Base-by-base conservation (phyloP, 23 tunicate genomes). In the Corella eumyota region DNA sequence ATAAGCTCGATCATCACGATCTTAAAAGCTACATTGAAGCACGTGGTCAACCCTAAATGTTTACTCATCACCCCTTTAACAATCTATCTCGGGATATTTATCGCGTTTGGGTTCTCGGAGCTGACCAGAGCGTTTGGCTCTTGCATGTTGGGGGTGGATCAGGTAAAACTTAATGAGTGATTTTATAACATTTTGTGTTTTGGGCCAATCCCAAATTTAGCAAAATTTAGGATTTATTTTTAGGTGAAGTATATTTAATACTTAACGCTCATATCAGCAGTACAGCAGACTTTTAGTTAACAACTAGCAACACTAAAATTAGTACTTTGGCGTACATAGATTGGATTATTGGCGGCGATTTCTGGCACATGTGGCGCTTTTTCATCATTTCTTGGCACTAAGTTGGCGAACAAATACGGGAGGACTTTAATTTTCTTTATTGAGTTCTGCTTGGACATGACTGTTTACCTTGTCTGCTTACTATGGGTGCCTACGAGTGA, bases 81-180 rank as follows among this genome's bases (percentile, higher is more conserved):
- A 0, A 38, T 73, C 6, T 81, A 81, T 50, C 44, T 25, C 36
- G 91, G 91, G 1, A 45, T 79, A 23, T 36, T 61, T 4, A 66
- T 73, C 45, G 28, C 66, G 1, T 73, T 66, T 66, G 65, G 32
- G n/a, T 66, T 81, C 45, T 40, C 79, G 2, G 91, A 81, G 22
- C 19, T 81, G 30, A 50, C 91, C 3, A 59, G 91, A 66, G 74
- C 91, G 25, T 81, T 36, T 37, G 74, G 53, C 1, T 81, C 91
- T 35, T 81, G 91, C 68, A 66, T 73, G 74, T 34, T 64, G 15
- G 91, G 91, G 1, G 78, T 72, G 35, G 74, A 67, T 34, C 62
- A 73, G 69, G 91, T 81, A 56, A n/a, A 27, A n/a, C n/a, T n/a
- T n/a, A n/a, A n/a, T n/a, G n/a, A n/a, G n/a, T n/a, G n/a, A n/a